Evolutionary conservation across 2,113 vertebrate genomes (phyloP).

Genomic region (Leuciscus idus): DNA sequence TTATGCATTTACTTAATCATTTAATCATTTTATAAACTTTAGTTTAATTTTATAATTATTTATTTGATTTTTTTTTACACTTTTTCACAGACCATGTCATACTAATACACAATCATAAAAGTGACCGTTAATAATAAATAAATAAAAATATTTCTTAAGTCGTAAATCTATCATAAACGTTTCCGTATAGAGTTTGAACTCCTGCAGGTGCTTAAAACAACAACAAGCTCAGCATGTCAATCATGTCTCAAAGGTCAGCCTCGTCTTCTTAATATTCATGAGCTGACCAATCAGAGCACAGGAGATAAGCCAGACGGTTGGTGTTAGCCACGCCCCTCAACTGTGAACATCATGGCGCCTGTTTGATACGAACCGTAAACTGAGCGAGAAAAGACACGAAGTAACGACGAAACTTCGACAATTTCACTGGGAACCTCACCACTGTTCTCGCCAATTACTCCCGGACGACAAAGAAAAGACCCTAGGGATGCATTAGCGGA

Average conservation of each 20-base stretch:
- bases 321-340: background rate
- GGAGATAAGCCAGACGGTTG: background rate
- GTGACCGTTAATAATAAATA: no score
- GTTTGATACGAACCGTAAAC: slow-evolving; percentile 17
- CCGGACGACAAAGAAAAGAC: slow-evolving; percentile 7
- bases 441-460: background rate
- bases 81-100: no score
- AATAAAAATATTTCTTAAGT: no score
- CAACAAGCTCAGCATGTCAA: background rate
- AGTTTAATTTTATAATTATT: no score
- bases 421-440: background rate
- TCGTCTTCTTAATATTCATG: background rate
- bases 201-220: background rate
- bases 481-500: background rate
- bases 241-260: background rate
- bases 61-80: no score
- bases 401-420: slow-evolving; percentile 24
- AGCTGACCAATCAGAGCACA: background rate
- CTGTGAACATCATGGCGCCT: slow-evolving; percentile 36
- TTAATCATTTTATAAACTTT: no score
- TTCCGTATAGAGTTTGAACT: background rate
- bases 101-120: no score
- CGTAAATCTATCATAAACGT: no score
- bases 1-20: no score
- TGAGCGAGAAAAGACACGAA: slow-evolving; percentile 1